phyloP scores from a whole-genome alignment of 2,113 vertebrate genomes.

The Eira barbara region DNA sequence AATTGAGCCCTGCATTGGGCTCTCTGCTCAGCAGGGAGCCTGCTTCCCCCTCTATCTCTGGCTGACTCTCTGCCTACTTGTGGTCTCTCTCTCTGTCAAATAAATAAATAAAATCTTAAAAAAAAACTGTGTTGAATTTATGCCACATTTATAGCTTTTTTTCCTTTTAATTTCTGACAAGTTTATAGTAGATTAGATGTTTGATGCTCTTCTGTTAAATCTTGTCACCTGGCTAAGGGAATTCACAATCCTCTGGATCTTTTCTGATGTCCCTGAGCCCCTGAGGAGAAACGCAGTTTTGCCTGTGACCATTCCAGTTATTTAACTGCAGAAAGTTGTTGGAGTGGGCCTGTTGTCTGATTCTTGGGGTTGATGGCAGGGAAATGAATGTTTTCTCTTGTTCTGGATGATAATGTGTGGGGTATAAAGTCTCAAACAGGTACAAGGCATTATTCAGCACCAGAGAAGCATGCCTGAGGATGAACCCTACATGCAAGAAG shows the following conservation, averaged over 20 bases:
- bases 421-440: background rate
- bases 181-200: background rate
- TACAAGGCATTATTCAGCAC: background rate
- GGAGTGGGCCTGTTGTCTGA: background rate
- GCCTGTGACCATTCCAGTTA: background rate
- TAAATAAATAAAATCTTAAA: too few species aligned
- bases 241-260: background rate
- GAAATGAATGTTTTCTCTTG: background rate
- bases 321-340: background rate
- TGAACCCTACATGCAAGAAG: background rate
- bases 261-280: background rate
- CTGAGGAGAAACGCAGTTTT: background rate
- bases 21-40: too few species aligned
- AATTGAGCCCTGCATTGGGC: too few species aligned
- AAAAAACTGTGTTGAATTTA: background rate
- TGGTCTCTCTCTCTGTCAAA: too few species aligned
- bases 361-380: background rate
- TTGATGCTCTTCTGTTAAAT: background rate
- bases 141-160: background rate
- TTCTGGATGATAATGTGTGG: background rate
- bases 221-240: background rate
- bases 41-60: too few species aligned
- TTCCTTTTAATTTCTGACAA: background rate
- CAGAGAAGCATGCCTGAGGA: background rate
- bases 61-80: too few species aligned